Evolutionary conservation across 2,113 vertebrate genomes (phyloP), one percentile per base, ranked within the genome.

Genomic region (Pangasianodon gigas): DNA sequence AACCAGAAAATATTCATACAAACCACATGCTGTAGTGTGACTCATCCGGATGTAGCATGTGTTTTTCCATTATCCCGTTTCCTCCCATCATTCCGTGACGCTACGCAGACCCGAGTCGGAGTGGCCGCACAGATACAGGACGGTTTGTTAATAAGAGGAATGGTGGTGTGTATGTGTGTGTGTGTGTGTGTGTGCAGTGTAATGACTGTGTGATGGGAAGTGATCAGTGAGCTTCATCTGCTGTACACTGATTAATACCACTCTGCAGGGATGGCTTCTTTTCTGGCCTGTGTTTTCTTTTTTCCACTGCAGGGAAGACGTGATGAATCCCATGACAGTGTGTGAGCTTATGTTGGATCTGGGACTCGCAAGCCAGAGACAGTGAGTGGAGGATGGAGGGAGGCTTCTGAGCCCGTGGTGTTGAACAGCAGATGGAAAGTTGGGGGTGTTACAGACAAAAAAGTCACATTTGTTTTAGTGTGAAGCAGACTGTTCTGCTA

Each of bases 221-320:
- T 74, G 80, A 91, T 91, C 89, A 85, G 82, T 51, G 60, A 54
- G 82, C 74, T 91, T 87, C 54, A 74, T 88, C 88, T 89, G 32
- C 85, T 80, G 67, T 84, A 79, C 84, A 80, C 79, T 91, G 90
- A 87, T 91, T 69, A 82, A 71, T 69, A 69, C 69, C 8, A 51
- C 75, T n/a, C 86, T 85, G 69, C 75, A 71, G 44, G 67, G 56
- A 41, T 26, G 58, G 71, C 60, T 60, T 87, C 56, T 84, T 60
- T 77, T 74, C 86, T 29, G 51, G 37, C 74, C 24, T 81, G 29
- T 65, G 83, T 91, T 74, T 46, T 16, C 2, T 19, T 75, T 32
- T 87, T 37, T 54, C 48, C 69, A 52, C 62, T 48, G 56, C n/a
- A 83, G 46, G 46, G n/a, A 51, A 29, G 75, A 84, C 54, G 8